Evolutionary conservation across 2,888 invertebrate genomes (phyloP), one percentile per base, ranked within the genome.

Genomic region (Epinotia brunnichana): DNA sequence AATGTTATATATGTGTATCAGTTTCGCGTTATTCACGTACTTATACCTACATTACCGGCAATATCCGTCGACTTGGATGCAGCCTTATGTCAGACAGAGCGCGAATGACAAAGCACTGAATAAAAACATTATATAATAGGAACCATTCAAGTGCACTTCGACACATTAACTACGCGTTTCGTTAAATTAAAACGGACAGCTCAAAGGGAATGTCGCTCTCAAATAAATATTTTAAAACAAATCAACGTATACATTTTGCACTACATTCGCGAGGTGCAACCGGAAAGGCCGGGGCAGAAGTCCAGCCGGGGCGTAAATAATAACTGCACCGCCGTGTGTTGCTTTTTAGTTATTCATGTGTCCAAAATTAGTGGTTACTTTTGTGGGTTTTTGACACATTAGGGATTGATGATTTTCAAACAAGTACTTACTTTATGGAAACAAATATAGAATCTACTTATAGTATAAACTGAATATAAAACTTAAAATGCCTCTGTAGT

Each of bases 281-380:
- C 53, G 41, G 53, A 69, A 19, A 19, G 61, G 41, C 21, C 41
- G 19, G 60, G 19, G 41, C 41, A 15, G 60, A 15, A 19, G 60
- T 61, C 41, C 60, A 13, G 60, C 7, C 53, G 48, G 35, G n/a
- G 59, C 59, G 48, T 68, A 39, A 48, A 60, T 60, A 69, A 69
- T 57, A 57, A 57, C 41, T 24, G 24, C 56, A 21, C 19, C 15
- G 39, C 17, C 17, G 39, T 39, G 41, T 9, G 60, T 60, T 60
- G 60, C 60, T 61, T 61, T 61, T 24, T 21, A 41, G 21, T 61
- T 39, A 41, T 41, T 41, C 15, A 44, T 21, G 15, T 15, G n/a
- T 13, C 15, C 13, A 29, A 57, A 57, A 29, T 57, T 29, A 57
- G 57, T 48, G n/a, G 2, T 48, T 1, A n/a, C 5, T 48, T 5